Percentiles rank a stretch among this genome's conserved stretches.
Evolutionary conservation across 2,888 invertebrate species (phyloP).

Genomic region (Catocala sponsa): DNA sequence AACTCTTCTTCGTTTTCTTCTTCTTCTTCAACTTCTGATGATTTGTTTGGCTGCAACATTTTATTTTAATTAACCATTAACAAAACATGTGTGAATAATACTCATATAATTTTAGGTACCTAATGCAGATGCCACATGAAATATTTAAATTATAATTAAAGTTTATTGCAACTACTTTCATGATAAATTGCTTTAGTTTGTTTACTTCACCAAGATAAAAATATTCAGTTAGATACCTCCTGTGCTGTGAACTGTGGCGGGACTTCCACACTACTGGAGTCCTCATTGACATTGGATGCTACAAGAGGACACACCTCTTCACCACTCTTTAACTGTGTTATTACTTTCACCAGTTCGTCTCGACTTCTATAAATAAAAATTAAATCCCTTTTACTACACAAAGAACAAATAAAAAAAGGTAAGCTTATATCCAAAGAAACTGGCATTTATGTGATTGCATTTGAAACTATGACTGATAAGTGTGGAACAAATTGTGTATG

Average conservation of each 20-base stretch:
- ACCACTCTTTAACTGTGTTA: slow-evolving; percentile 91
- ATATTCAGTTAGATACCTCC: slow-evolving; percentile 23
- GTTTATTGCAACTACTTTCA: too few relatives aligned
- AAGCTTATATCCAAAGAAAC: too few relatives aligned
- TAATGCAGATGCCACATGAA: too few relatives aligned
- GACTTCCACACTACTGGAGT: slow-evolving; percentile 76
- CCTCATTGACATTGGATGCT: slow-evolving; percentile 75
- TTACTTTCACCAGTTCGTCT: slow-evolving; percentile 93
- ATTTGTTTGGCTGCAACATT: slow-evolving; percentile 51
- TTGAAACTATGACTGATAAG: too few relatives aligned
- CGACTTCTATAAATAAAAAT: slow-evolving; percentile 88
- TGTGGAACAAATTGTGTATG: too few relatives aligned
- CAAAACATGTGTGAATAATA: background rate
- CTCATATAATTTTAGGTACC: too few relatives aligned
- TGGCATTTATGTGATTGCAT: too few relatives aligned
- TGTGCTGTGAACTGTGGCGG: slow-evolving; percentile 45
- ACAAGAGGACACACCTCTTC: slow-evolving; percentile 88
- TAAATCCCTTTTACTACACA: background rate
- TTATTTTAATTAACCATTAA: background rate
- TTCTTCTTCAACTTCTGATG: slow-evolving; percentile 75
- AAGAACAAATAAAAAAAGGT: background rate
- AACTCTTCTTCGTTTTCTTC: slow-evolving; percentile 85
- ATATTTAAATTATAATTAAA: too few relatives aligned
- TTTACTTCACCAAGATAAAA: too few relatives aligned
- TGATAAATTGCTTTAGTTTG: too few relatives aligned